Conservation (phyloP, 1,140 invertebrate species). For the Procambarus virginalis region DNA sequence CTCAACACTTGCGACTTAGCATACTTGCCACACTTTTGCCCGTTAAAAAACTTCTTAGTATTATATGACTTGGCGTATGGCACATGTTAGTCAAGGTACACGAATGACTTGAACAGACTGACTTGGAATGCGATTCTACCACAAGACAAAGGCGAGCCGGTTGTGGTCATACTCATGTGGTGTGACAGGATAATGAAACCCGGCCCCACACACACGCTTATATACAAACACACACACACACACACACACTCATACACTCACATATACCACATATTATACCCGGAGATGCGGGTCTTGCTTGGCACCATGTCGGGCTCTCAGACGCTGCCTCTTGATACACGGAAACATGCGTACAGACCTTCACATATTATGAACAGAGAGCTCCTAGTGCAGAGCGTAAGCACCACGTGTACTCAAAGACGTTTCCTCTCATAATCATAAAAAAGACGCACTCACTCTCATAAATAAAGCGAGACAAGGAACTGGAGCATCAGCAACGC, state of each 20-base stretch:
- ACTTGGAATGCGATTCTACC: conserved; percentile 6
- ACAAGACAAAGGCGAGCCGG: background rate
- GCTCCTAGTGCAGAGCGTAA: background rate
- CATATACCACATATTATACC: background rate
- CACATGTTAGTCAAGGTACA: conserved; percentile 44
- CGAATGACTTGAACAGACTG: conserved; percentile 32
- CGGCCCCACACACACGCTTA: too few species aligned
- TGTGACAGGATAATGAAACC: background rate
- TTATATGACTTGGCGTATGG: conserved; percentile 44
- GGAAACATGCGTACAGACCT: background rate
- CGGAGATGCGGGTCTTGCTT: background rate
- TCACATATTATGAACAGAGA: background rate
- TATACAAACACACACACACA: too few species aligned
- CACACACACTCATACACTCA: too few species aligned
- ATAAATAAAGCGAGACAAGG: conserved; percentile 40
- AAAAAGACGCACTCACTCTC: conserved; percentile 16
- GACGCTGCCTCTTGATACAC: background rate
- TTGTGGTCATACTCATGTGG: background rate
- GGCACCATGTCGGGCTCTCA: background rate
- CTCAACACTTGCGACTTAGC: background rate
- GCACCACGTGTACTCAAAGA: background rate
- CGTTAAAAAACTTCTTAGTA: conserved; percentile 1
- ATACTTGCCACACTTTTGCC: background rate
- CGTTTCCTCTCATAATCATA: background rate
- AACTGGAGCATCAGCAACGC: conserved; percentile 26